Conservation (phyloP, 2,113 vertebrate genomes). For the Cathartes aura region DNA sequence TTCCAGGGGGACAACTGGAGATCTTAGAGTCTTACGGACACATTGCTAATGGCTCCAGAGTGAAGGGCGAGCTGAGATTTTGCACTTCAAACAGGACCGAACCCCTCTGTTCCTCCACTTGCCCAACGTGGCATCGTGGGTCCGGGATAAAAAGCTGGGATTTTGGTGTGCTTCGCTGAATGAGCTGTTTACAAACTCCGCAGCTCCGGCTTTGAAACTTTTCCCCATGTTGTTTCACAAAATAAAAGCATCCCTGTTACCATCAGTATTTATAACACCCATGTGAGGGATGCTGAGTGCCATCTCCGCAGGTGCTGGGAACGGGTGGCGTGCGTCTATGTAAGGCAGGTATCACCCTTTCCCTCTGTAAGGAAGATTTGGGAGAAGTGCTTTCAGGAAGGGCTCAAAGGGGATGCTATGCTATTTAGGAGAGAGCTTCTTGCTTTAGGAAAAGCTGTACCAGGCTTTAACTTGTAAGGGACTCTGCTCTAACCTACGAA, state of each 20-base stretch:
- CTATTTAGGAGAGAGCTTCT: background rate
- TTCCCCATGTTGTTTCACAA: background rate
- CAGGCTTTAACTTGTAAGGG: background rate
- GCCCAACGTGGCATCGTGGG: fast-evolving
- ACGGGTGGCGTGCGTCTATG: background rate
- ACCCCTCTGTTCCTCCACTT: background rate
- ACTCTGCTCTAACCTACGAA: fast-evolving
- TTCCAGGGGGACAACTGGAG: conserved; percentile 27
- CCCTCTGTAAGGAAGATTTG: background rate
- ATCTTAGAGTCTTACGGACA: background rate
- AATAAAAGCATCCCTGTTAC: background rate
- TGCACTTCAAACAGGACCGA: background rate
- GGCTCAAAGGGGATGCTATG: background rate
- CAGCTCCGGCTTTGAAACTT: background rate
- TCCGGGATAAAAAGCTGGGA: background rate
- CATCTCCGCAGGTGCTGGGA: background rate
- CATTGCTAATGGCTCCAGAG: background rate
- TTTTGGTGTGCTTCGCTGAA: background rate
- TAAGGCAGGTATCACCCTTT: background rate
- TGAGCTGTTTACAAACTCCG: background rate
- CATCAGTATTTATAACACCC: background rate
- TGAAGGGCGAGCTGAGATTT: background rate
- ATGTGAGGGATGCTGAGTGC: background rate
- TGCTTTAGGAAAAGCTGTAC: background rate
- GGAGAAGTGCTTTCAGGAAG: background rate